Evolutionary conservation across 1,140 invertebrate species (phyloP).

Genomic region (Calosoma granatense): DNA sequence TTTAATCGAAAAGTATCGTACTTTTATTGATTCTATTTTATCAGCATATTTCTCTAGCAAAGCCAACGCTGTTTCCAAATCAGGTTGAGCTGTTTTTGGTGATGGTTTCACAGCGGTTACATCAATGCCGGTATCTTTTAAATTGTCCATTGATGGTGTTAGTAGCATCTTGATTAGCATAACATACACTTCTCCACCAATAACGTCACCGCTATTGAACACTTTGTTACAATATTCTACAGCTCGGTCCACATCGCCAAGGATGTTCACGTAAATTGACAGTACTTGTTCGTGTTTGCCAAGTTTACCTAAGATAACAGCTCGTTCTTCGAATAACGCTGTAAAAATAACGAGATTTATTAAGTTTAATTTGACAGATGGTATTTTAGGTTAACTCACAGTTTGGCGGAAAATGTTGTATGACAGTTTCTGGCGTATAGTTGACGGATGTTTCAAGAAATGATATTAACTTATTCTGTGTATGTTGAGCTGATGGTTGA

Average conservation of each 20-base stretch:
- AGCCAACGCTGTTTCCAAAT: conserved; percentile 65
- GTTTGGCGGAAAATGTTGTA: conserved; percentile 79
- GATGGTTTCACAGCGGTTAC: conserved; percentile 46
- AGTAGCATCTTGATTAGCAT: conserved; percentile 53
- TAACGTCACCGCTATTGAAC: conserved; percentile 36
- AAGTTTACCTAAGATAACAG: conserved; percentile 80
- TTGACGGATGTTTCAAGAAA: conserved; percentile 76
- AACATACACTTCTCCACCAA: conserved; percentile 50
- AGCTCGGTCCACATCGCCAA: conserved; percentile 72
- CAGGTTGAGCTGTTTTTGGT: conserved; percentile 48
- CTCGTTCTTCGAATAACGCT: conserved; percentile 83
- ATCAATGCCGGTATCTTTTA: conserved; percentile 39
- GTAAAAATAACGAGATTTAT: conserved; percentile 31
- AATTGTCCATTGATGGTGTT: conserved; percentile 42
- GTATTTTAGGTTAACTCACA: conserved; percentile 47
- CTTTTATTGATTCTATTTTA: conserved; percentile 68
- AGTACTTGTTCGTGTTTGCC: conserved; percentile 89
- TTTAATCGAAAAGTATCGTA: conserved; percentile 27
- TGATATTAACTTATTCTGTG: conserved; percentile 64
- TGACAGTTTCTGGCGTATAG: conserved; percentile 80
- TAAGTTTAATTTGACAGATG: neutral
- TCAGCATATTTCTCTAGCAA: conserved; percentile 72
- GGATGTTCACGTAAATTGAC: conserved; percentile 75
- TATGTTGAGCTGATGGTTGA: conserved; percentile 47
- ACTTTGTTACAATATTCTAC: conserved; percentile 75